phyloP scores from a whole-genome alignment of 2,888 invertebrate species.

The Sphaerophoria taeniata region DNA sequence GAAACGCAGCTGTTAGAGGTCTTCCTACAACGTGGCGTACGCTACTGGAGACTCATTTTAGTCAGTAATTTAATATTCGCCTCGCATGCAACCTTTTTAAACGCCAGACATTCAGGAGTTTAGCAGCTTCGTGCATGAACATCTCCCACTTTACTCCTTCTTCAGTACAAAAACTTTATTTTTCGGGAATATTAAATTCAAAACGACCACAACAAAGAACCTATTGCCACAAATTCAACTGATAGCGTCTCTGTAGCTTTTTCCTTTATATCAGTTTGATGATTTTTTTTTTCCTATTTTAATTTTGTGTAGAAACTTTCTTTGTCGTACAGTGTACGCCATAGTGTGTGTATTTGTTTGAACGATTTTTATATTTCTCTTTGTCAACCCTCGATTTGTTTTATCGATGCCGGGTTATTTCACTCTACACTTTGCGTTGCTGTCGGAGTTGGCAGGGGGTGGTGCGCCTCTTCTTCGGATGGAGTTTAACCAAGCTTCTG shows the following conservation, averaged over 20 bases:
- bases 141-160: too few species aligned
- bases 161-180: too few species aligned
- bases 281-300: not conserved
- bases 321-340: constrained; percentile 41
- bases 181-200: not conserved
- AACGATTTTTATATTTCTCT: constrained; percentile 61
- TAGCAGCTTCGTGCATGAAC: not conserved
- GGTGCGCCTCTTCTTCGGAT: not conserved
- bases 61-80: too few species aligned
- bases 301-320: constrained; percentile 20
- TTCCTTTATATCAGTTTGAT: not conserved
- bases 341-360: constrained; percentile 18
- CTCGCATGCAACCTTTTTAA: too few species aligned
- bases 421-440: constrained; percentile 5
- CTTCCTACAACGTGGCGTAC: too few species aligned
- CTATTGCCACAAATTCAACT: constrained; percentile 4
- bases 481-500: constrained; percentile 24
- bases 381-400: constrained; percentile 72
- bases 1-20: too few species aligned
- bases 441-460: not conserved
- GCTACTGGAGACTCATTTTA: too few species aligned
- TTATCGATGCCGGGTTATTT: constrained; percentile 68
- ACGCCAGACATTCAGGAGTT: too few species aligned
- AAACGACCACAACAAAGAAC: not conserved
- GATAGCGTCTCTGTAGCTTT: not conserved